These are phyloP conservation scores for Hypothenemus hampei DNA, from an alignment of 1,140 invertebrate species.

Conservation along the genomic window DNA sequence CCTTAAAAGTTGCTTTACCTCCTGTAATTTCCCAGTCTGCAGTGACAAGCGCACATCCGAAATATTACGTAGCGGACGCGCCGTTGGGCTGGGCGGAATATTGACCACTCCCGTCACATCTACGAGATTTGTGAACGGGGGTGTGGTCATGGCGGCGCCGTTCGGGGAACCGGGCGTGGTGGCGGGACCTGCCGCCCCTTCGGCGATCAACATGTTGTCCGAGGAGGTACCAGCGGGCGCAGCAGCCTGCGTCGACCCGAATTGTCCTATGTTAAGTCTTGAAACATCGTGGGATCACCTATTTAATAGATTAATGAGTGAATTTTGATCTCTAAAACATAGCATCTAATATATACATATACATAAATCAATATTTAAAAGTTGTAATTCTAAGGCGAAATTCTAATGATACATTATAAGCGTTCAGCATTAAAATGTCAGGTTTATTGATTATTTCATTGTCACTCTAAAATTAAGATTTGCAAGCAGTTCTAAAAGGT, in stretches of 20 bases:
- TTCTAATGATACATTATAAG: too few relatives aligned
- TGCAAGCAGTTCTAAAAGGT: too few relatives aligned
- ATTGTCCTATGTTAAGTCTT: conserved; percentile 43
- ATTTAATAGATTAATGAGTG: too few relatives aligned
- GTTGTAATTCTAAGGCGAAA: too few relatives aligned
- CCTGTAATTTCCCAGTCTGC: conserved; percentile 66
- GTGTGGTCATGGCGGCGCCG: conserved; percentile 36
- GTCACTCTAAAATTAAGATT: too few relatives aligned
- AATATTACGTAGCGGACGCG: conserved; percentile 70
- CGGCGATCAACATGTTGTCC: conserved; percentile 31
- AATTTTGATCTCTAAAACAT: too few relatives aligned
- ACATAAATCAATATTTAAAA: too few relatives aligned
- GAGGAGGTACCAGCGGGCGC: conserved; percentile 28
- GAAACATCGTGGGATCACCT: conserved; percentile 39
- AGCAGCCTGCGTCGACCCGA: conserved; percentile 31
- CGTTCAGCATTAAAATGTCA: too few relatives aligned
- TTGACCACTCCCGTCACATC: conserved; percentile 37
- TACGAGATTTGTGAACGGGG: conserved; percentile 34
- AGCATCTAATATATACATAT: too few relatives aligned
- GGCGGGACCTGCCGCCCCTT: conserved; percentile 27
- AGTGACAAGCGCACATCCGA: conserved; percentile 66
- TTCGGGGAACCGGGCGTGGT: conserved; percentile 30
- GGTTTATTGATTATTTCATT: too few relatives aligned
- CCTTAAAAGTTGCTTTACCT: conserved; percentile 70
- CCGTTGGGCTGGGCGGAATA: conserved; percentile 45